phyloP scores from a whole-genome alignment of 1,140 invertebrate species.

The Aphelenchoides fujianensis region DNA sequence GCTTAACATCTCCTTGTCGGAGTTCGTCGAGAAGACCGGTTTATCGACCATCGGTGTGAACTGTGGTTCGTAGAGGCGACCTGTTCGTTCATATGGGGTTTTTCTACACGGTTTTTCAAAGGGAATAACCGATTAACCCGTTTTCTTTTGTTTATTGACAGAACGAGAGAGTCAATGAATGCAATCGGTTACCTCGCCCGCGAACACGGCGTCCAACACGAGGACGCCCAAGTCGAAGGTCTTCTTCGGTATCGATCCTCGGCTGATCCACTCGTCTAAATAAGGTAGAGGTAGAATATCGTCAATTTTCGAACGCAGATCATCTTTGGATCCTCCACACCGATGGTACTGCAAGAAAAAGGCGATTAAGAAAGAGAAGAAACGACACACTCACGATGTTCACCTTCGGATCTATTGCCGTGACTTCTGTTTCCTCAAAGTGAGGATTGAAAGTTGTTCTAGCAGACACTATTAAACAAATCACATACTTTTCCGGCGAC shows the following conservation, averaged over 20 bases:
- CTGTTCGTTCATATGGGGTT: too few relatives aligned
- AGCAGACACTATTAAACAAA: too few relatives aligned
- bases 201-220: neutral
- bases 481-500: too few relatives aligned
- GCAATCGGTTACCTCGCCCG: neutral
- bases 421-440: too few relatives aligned
- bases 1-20: too few relatives aligned
- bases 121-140: too few relatives aligned
- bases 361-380: neutral
- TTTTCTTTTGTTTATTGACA: too few relatives aligned
- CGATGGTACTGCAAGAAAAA: neutral
- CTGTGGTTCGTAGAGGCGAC: too few relatives aligned
- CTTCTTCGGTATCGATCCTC: neutral
- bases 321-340: neutral
- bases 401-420: constrained; percentile 2
- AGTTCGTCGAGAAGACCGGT: too few relatives aligned
- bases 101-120: too few relatives aligned
- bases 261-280: neutral
- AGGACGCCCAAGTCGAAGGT: neutral
- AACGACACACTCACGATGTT: constrained; percentile 6
- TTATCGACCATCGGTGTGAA: too few relatives aligned
- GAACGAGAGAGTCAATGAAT: constrained; percentile 6
- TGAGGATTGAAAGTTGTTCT: too few relatives aligned
- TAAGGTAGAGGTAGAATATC: neutral
- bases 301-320: neutral